Evolutionary conservation across 23 tunicate genomes (phyloP).

Genomic region (Clavelina lepadiformis): DNA sequence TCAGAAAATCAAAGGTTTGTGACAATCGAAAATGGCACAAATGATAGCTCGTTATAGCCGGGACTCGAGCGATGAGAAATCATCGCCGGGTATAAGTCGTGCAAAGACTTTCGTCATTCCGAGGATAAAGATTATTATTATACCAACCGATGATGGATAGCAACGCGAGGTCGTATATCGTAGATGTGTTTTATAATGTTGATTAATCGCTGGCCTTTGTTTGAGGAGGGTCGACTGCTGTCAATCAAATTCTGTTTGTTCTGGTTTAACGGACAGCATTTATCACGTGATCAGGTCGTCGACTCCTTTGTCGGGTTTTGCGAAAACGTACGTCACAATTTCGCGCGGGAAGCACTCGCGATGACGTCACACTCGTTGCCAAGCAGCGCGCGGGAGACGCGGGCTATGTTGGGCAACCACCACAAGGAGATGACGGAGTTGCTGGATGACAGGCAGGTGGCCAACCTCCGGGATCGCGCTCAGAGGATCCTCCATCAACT

Average conservation of each 20-base stretch:
- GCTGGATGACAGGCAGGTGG: conserved; percentile 61
- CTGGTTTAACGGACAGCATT: background rate
- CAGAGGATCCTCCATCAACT: conserved; percentile 44
- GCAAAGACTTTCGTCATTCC: no score
- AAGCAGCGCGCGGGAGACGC: conserved; percentile 30
- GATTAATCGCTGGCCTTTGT: no score
- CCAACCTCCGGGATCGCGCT: conserved; percentile 46
- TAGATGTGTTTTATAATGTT: background rate
- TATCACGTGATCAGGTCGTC: conserved; percentile 41
- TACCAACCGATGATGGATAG: no score
- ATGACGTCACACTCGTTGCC: conserved; percentile 80
- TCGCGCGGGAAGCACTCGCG: conserved; percentile 45
- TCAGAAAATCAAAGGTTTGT: no score
- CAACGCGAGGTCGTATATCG: no score
- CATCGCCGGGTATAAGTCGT: no score
- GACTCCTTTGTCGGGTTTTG: conserved; percentile 85
- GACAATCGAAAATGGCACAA: no score
- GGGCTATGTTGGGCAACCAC: conserved; percentile 40
- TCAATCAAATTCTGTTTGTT: background rate
- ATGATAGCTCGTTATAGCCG: no score
- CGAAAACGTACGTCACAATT: conserved; percentile 74
- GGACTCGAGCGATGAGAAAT: no score
- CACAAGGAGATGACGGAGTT: conserved; percentile 55
- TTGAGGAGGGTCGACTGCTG: no score
- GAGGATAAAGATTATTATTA: no score